Conservation (phyloP, 2,113 vertebrate species). For the Ivindomyrus marchei region DNA sequence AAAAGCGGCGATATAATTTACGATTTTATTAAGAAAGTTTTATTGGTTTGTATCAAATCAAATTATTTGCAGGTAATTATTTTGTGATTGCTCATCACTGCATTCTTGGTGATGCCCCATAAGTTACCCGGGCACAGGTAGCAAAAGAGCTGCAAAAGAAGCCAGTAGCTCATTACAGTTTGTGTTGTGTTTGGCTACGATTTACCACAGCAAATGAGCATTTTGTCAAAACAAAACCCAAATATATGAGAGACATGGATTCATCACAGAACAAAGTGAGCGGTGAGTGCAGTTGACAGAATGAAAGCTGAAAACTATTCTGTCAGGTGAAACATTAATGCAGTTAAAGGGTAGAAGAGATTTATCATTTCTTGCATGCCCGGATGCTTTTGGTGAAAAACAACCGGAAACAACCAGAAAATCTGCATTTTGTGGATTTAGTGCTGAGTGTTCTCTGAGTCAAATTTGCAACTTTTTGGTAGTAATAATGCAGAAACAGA, state of each 20-base stretch:
- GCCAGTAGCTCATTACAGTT: not conserved
- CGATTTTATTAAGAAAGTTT: not conserved
- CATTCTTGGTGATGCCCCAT: not conserved
- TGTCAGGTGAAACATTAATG: not conserved
- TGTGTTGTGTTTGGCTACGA: not conserved
- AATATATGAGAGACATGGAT: not conserved
- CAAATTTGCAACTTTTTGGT: not conserved
- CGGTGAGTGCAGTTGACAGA: not conserved
- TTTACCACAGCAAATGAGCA: not conserved
- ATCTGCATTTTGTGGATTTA: not conserved
- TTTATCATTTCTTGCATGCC: not conserved
- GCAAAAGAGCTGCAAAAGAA: not conserved
- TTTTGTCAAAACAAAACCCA: not conserved
- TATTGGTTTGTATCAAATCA: not conserved
- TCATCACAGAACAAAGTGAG: not conserved
- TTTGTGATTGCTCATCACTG: not conserved
- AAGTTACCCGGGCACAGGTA: not conserved
- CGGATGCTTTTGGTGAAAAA: not conserved
- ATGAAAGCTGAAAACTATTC: not conserved
- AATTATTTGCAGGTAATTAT: not conserved
- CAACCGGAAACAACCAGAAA: not conserved
- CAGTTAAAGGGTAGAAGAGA: not conserved
- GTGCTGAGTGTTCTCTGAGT: not conserved
- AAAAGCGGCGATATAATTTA: too few relatives aligned
- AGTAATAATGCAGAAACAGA: not conserved